These are phyloP conservation scores for Apogon hyalosoma DNA, from an alignment of 2,797 vertebrate species.

Conservation along the genomic window DNA sequence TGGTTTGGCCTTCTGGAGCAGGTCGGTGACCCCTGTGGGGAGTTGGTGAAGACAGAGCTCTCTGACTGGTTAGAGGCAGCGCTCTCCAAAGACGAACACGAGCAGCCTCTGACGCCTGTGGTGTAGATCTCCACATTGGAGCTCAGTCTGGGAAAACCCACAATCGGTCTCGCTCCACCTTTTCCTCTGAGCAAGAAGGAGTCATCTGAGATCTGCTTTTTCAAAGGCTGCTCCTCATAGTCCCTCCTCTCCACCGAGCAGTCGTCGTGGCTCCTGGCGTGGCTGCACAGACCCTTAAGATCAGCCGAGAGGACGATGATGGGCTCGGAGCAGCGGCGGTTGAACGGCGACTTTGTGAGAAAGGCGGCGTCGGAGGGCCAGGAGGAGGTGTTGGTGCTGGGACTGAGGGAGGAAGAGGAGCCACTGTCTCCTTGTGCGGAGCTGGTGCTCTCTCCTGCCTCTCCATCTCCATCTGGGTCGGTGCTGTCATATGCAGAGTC, in stretches of 20 bases:
- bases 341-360: slow-evolving; percentile 55
- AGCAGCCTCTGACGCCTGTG: slow-evolving; percentile 65
- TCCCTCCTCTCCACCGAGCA: slow-evolving; percentile 72
- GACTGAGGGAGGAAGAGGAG: slow-evolving; percentile 56
- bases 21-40: slow-evolving; percentile 86
- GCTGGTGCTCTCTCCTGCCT: slow-evolving; percentile 47
- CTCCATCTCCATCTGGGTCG: slow-evolving; percentile 88
- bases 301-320: slow-evolving; percentile 73
- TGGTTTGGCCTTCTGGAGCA: slow-evolving; percentile 78
- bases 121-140: slow-evolving; percentile 58
- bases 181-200: slow-evolving; percentile 73
- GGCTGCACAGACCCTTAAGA: slow-evolving; percentile 70
- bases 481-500: slow-evolving; percentile 96
- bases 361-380: slow-evolving; percentile 70
- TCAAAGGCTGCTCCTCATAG: slow-evolving; percentile 75
- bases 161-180: slow-evolving; percentile 14
- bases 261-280: slow-evolving; percentile 90
- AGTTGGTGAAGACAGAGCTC: slow-evolving; percentile 87
- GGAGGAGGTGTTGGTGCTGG: slow-evolving; percentile 50
- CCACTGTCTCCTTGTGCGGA: slow-evolving; percentile 18
- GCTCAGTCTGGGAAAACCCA: slow-evolving; percentile 66
- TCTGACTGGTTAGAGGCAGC: slow-evolving; percentile 85
- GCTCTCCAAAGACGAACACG: slow-evolving; percentile 86
- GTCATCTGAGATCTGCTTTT: slow-evolving; percentile 85
- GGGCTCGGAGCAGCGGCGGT: slow-evolving; percentile 93